These are phyloP conservation scores for Camponotus fellah DNA, from an alignment of 2,888 invertebrate genomes.

Conservation along the genomic window DNA sequence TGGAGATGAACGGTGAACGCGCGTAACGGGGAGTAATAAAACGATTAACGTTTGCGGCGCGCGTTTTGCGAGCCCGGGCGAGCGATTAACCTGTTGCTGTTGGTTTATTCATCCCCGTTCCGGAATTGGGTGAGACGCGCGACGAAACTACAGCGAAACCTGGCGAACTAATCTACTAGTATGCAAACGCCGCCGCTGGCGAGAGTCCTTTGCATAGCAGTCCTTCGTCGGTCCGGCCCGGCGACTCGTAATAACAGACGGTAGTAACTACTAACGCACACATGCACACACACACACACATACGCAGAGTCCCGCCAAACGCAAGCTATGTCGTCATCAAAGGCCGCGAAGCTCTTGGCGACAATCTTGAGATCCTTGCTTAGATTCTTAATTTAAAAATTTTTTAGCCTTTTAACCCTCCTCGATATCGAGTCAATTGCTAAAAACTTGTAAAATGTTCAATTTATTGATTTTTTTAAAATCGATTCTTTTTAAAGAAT, in stretches of 20 bases:
- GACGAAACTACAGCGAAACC: constrained; percentile 62
- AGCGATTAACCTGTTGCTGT: constrained; percentile 73
- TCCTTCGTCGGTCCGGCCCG: constrained; percentile 38
- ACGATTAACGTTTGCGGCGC: constrained; percentile 66
- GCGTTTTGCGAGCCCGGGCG: constrained; percentile 57
- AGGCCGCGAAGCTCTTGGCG: neutral
- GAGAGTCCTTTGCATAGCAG: constrained; percentile 56
- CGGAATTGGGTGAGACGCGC: constrained; percentile 60
- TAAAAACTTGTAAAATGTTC: too few relatives aligned
- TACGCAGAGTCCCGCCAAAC: neutral
- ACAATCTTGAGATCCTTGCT: neutral
- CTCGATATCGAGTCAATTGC: neutral
- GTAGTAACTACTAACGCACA: constrained; percentile 6
- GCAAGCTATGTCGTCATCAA: neutral
- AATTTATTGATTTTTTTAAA: neutral
- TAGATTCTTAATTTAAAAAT: neutral
- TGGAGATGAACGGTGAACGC: constrained; percentile 52
- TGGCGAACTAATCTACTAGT: constrained; percentile 60
- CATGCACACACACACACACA: constrained; percentile 1
- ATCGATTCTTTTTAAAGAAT: neutral
- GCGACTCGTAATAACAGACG: constrained; percentile 52
- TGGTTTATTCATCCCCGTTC: constrained; percentile 65
- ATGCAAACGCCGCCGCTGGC: constrained; percentile 58
- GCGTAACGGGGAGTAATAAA: constrained; percentile 54
- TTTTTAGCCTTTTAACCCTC: neutral